Base-by-base conservation (phyloP, 2,113 vertebrate genomes). In the Salvelinus alpinus region DNA sequence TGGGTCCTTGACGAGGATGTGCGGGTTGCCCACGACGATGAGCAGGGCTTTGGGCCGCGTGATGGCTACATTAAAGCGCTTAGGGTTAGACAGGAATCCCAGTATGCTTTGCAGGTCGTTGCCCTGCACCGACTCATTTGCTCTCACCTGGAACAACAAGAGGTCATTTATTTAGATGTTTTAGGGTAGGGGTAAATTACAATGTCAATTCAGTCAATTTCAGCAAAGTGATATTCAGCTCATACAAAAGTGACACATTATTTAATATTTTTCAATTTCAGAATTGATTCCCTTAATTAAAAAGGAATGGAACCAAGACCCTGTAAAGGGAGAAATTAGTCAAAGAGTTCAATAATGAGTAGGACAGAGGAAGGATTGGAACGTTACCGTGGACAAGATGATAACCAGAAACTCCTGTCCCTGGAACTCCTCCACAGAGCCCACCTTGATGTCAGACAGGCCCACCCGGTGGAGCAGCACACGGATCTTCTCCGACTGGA, bases 381-480 rank as follows among this genome's bases (percentile, higher is more conserved):
- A 70, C 4, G 14, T 66, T 94, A 99, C 98, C 14, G 95, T 95
- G 18, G 96, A 98, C 65, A 99, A 65, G 87, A 99, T 91, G 85
- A 97, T 93, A 73, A 93, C 94, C 77, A 92, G 80, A 68, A 91
- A 95, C 74, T 99, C 98, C 70, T 96, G 97, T 3, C 98, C 98
- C 85, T 99, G 98, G 81, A 99, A 99, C 86, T 98, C 96, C 86
- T 99, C 98, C 12, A 99, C 97, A 0, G 98, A 97, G n/a, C 97
- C 98, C 73, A 99, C 96, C 86, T 97, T 98, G 75, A 99, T 90
- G 68, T 96, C 95, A 59, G 78, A 83, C 80, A 99, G 91, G 29
- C 96, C 95, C 48, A 94, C 92, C 12, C 90, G 95, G 80, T 89
- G 88, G 62, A 99, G 87, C 76, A 99, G 94, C 78, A 95, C 68